Evolutionary conservation across 2,797 vertebrate species (phyloP).

Genomic region (Acanthis flammea): DNA sequence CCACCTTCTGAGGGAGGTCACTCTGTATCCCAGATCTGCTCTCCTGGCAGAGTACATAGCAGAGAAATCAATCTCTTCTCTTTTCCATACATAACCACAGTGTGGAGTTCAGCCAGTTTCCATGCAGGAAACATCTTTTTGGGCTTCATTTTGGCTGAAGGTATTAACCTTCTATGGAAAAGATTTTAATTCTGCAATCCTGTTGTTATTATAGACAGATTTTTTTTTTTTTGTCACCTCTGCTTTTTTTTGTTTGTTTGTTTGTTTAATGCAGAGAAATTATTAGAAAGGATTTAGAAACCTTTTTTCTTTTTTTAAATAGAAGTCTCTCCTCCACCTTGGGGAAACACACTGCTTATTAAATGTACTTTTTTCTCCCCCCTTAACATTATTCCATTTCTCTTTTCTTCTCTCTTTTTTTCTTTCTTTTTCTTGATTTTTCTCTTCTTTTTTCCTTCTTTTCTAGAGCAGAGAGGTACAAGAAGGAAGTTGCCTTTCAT

Average conservation of each 20-base stretch:
- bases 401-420: not conserved
- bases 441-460: slow-evolving; percentile 23
- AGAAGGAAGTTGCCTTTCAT: slow-evolving; percentile 60
- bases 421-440: not conserved
- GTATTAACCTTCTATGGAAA: slow-evolving; percentile 16
- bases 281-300: slow-evolving; percentile 59
- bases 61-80: slow-evolving; percentile 14
- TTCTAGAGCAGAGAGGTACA: slow-evolving; percentile 65
- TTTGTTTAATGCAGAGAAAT: slow-evolving; percentile 21
- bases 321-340: slow-evolving; percentile 42
- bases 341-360: slow-evolving; percentile 52
- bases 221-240: slow-evolving; percentile 1
- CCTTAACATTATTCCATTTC: not conserved
- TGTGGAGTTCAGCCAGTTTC: slow-evolving; percentile 15
- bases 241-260: not conserved
- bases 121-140: slow-evolving; percentile 12
- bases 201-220: not conserved
- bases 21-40: slow-evolving; percentile 10
- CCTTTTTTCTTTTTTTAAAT: slow-evolving; percentile 6
- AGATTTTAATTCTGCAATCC: slow-evolving; percentile 18
- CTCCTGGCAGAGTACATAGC: not conserved
- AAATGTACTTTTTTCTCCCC: not conserved
- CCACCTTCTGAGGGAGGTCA: not conserved
- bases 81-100: not conserved
- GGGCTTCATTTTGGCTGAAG: slow-evolving; percentile 20